Evolutionary conservation across 1,140 invertebrate genomes (phyloP), one percentile per base, ranked within the genome.

Genomic region (Drosophila truncata): DNA sequence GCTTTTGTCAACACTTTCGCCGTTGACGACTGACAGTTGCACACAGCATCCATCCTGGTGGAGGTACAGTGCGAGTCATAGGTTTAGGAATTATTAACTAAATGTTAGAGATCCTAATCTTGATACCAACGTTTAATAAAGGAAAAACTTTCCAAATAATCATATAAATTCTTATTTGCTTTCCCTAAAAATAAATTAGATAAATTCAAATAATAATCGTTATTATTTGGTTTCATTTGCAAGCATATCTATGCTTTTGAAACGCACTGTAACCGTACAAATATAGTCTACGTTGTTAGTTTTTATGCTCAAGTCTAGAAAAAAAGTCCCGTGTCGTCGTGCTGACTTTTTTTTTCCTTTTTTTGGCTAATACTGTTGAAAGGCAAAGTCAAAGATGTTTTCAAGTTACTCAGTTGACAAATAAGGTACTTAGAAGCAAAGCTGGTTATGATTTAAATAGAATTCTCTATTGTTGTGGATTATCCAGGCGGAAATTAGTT

Each of bases 1-100:
- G 84, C 84, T 74, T 88, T 88, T 87, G 84, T 88, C 85, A 88
- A 88, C 84, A 88, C 84, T 88, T 84, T 84, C 50, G 47, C 64
- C 85, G 82, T 60, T 85, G 82, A 81, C 61, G 82, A 47, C 78
- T 85, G 78, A 81, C 82, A 84, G 82, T 69, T 84, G 57, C 52
- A 71, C 14, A 62, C 27, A 44, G 47, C 35, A 42, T 72, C 44
- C 35, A 42, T 72, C 44, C 44, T 29, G n/a, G 16, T 8, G 16
- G 7, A 20, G 35, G 35, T 62, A 74, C 69, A 73, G 71, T 73
- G 31, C 71, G 47, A 23, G 41, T 25, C 69, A 72, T 67, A n/a
- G 6, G 9, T 1, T 2, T n/a, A n/a, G 14, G 2, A 3, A 29
- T 25, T 1, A 47, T 27, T 10, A 16, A 27, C n/a, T 35, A n/a